Percentiles rank a stretch among this genome's conserved stretches.
Conservation (phyloP, 2,888 invertebrate species). For the Agrochola circellaris region DNA sequence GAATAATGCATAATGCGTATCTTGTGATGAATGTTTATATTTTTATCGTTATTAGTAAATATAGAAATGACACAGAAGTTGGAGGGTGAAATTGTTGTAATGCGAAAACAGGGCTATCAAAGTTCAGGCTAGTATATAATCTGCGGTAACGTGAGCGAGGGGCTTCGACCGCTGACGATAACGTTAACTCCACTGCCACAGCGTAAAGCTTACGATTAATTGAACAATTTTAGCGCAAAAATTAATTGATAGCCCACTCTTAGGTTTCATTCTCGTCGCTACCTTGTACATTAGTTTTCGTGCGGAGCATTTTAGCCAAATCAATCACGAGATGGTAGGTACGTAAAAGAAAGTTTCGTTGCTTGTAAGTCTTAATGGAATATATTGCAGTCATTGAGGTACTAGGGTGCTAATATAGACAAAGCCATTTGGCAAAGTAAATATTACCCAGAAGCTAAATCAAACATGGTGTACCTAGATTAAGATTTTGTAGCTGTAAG, state of each 20-base stretch:
- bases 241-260: conserved; percentile 59
- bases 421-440: not conserved
- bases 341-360: not conserved
- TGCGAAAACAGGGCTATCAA: conserved; percentile 82
- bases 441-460: conserved; percentile 25
- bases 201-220: conserved; percentile 67
- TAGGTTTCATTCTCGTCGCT: conserved; percentile 15
- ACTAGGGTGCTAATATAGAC: not conserved
- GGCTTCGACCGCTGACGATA: conserved; percentile 86
- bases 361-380: not conserved
- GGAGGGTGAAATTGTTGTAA: conserved; percentile 73
- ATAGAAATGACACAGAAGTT: conserved; percentile 57
- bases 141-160: conserved; percentile 80
- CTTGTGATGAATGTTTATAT: conserved; percentile 18
- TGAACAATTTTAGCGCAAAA: conserved; percentile 71
- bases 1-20: conserved; percentile 31
- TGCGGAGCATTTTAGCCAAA: conserved; percentile 12
- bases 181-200: conserved; percentile 75
- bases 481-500: conserved; percentile 44
- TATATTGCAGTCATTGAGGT: conserved; percentile 34
- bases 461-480: conserved; percentile 40
- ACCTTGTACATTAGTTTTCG: conserved; percentile 23
- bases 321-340: not conserved
- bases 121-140: conserved; percentile 84
- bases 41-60: conserved; percentile 46